Base-by-base conservation (phyloP, 2,888 invertebrate species). In the Xanthorhoe designata region DNA sequence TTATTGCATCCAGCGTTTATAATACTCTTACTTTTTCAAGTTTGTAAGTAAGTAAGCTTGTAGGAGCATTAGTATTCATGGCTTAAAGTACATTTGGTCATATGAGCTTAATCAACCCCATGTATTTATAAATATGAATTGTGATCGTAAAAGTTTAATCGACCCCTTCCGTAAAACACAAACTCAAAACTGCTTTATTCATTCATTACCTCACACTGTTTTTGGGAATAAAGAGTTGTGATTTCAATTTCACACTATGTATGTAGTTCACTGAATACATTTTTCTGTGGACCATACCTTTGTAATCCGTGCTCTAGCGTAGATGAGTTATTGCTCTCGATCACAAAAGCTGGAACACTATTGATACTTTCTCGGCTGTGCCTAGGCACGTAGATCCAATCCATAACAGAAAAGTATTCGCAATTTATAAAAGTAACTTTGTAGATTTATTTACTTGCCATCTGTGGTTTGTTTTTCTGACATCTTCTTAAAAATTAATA, bases 401-500 rank as follows among this genome's bases (percentile, higher is more conserved):
- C 47, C 50, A 51, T 51, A 9, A 47, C 17, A 47, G n/a, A 45
- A 45, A 45, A 45, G 47, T 17, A 47, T 47, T 47, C 15, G 47
- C 15, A 7, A 47, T 47, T 47, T 47, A 15, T 17, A 8, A 17
- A 45, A 5, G 47, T 17, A 47, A 15, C 17, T 47, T 47, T 17
- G 47, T 47, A 47, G 47, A 7, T 47, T 42, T 42, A 42, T 47
- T 47, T 47, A 17, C 47, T 15, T 17, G 47, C 47, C 15, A 6
- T 4, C 15, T 17, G 15, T 17, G 47, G 47, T 15, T 7, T 47
- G 13, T 47, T 47, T 5, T 17, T 5, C 5, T 32, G 24, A 24
- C 1, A 24, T 24, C 2, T 24, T 24, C 2, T 24, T 3, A 3
- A 24, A 24, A 24, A 24, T 24, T 24, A 24, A 24, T 4, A 24